Evolutionary conservation across 1,140 invertebrate species (phyloP), one percentile per base, ranked within the genome.

Genomic region (Dufourea novaeangliae): DNA sequence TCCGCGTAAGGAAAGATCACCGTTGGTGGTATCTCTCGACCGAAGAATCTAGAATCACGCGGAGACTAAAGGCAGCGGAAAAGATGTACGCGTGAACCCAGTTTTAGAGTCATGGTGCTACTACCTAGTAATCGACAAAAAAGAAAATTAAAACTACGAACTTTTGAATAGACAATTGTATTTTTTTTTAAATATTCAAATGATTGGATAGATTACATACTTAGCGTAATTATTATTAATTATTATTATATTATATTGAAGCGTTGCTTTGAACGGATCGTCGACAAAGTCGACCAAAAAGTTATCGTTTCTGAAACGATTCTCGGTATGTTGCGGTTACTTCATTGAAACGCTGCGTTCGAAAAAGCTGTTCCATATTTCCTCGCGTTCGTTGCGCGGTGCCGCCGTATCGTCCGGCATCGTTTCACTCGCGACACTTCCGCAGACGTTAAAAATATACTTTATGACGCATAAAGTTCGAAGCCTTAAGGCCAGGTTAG

Each of bases 401-500:
- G 11, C 5, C 5, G 12, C 17, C 34, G 5, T 67, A 67, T 50
- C 63, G 25, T 44, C 10, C 22, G 2, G 2, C 37, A 41, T 17
- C 57, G 32, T 62, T 29, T n/a, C 52, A 27, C 37, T 17, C 63
- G 50, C 52, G 41, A 68, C 54, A 56, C 73, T 76, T 68, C 50
- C 50, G 34, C 20, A 37, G 56, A 25, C 63, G 50, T 80, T 80
- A 80, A 82, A 74, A 80, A 70, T 80, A 64, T 50, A 27, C 14
- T 34, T 14, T 29, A 32, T 10, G 44, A 25, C 14, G 7, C 41
- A 50, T 72, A 69, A 46, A 75, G 34, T 56, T 63, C 1, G 11
- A 25, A 37, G 25, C 32, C 44, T 72, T 72, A 72, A 46, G 32
- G 20, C 22, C 11, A 4, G 1, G n/a, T n/a, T n/a, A n/a, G n/a